phyloP scores from a whole-genome alignment of 2,888 invertebrate genomes.

The Panopea generosa region DNA sequence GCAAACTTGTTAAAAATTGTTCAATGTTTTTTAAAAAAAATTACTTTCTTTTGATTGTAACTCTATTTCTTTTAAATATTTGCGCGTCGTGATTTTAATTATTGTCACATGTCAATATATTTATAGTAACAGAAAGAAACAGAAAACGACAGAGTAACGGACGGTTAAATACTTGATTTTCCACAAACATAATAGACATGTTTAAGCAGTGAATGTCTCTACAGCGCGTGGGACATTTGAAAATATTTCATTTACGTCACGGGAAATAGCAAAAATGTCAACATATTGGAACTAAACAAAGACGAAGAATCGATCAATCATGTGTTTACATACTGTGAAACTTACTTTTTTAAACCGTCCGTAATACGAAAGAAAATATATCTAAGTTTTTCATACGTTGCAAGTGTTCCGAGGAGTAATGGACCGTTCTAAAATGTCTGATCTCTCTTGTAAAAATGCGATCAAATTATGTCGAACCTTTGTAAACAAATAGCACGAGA shows the following conservation, averaged over 20 bases:
- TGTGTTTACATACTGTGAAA: slow-evolving; percentile 14
- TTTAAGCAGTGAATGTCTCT: no score
- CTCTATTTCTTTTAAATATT: no score
- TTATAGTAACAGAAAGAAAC: no score
- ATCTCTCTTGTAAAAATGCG: slow-evolving; percentile 55
- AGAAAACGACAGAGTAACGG: no score
- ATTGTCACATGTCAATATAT: no score
- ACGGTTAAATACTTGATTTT: no score
- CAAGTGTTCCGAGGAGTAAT: slow-evolving; percentile 59
- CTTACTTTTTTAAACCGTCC: slow-evolving; percentile 10
- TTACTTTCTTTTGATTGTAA: no score
- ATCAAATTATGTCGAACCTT: slow-evolving; percentile 59
- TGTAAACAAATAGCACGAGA: slow-evolving; percentile 63
- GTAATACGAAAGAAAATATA: background rate
- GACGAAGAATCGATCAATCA: slow-evolving; percentile 13
- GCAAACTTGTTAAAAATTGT: no score
- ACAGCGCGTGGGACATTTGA: background rate
- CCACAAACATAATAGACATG: no score
- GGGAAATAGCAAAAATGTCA: slow-evolving; percentile 13
- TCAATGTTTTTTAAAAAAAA: no score
- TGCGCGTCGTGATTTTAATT: no score
- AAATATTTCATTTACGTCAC: slow-evolving; percentile 8
- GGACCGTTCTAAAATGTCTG: slow-evolving; percentile 51
- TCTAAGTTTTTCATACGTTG: slow-evolving; percentile 33
- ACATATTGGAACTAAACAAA: background rate